Conservation (phyloP, 2,113 vertebrate species). For the Vombatus ursinus region DNA sequence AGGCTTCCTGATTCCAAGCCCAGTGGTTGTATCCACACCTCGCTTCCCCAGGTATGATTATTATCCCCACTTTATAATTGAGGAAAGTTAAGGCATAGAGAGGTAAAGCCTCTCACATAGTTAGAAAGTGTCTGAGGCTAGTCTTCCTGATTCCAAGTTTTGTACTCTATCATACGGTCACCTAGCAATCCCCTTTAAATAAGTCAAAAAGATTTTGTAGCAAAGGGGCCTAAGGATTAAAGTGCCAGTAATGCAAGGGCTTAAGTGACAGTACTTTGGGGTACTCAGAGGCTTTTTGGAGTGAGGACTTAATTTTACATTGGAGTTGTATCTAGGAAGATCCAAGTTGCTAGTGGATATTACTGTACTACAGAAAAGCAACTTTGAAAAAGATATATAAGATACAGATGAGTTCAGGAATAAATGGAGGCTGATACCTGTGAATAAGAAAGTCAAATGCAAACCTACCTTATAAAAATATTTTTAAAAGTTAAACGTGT, state of each 20-base stretch:
- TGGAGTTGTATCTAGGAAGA: neutral
- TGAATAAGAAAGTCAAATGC: neutral
- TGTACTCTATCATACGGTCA: too few species aligned
- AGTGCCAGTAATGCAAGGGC: neutral
- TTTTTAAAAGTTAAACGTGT: neutral
- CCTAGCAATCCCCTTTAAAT: too few species aligned
- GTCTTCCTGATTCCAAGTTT: neutral
- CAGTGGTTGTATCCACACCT: neutral
- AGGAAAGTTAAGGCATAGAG: neutral
- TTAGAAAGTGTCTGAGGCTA: neutral
- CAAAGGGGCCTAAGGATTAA: neutral
- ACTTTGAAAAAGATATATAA: neutral
- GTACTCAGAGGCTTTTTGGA: neutral
- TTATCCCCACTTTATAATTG: neutral
- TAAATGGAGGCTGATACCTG: neutral
- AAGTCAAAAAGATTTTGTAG: too few species aligned
- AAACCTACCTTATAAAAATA: neutral
- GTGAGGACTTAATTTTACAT: neutral
- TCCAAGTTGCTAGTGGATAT: neutral
- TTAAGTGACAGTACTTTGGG: neutral
- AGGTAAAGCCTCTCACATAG: neutral
- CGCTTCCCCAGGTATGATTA: neutral
- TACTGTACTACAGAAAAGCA: neutral
- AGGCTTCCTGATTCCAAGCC: neutral
- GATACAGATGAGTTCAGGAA: neutral